These are phyloP conservation scores for Ciona savignyi DNA, from an alignment of 23 tunicate species.

Conservation along the genomic window DNA sequence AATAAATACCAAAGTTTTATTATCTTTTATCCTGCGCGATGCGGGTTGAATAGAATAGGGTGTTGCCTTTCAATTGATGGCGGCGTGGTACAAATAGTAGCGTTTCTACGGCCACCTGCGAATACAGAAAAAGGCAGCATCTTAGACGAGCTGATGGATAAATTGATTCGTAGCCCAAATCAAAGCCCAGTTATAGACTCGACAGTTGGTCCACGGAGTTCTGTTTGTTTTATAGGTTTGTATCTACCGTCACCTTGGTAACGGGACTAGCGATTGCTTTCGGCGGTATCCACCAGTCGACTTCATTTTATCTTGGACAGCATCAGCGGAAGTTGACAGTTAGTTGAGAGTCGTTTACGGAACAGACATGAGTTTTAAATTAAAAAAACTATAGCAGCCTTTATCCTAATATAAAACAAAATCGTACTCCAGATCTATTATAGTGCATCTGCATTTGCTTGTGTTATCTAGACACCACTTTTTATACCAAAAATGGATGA, in stretches of 20 bases:
- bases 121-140: neutral
- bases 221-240: no score
- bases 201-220: no score
- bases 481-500: neutral
- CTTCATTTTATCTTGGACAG: no score
- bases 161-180: neutral
- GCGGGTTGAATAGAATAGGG: neutral
- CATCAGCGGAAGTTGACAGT: no score
- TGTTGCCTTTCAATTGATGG: neutral
- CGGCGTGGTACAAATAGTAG: neutral
- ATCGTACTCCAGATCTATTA: constrained; percentile 1
- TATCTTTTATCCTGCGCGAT: neutral
- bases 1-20: neutral
- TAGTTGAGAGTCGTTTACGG: no score
- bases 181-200: no score
- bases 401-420: no score
- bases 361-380: no score
- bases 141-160: neutral
- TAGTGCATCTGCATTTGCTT: neutral
- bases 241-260: neutral
- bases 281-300: no score
- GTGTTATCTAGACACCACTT: neutral
- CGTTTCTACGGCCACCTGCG: neutral
- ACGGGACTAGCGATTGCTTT: no score
- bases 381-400: no score